Evolutionary conservation across 2,888 invertebrate species (phyloP), one percentile per base, ranked within the genome.

Genomic region (Philereme transversata): DNA sequence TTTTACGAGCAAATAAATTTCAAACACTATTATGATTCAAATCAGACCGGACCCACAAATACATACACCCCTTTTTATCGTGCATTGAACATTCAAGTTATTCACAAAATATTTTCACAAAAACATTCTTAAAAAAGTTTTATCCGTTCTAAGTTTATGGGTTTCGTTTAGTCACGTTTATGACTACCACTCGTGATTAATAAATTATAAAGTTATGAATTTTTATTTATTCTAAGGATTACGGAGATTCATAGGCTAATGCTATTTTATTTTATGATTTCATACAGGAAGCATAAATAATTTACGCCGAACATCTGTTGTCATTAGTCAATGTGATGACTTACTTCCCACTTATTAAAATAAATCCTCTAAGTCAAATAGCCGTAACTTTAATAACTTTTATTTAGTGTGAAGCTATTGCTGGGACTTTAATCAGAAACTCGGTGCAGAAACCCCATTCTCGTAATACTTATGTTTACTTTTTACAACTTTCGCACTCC

Each of bases 1-100:
- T 82, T 91, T 92, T 92, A 92, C 84, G 90, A 90, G 77, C 87
- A 84, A 89, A 92, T 92, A 92, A 91, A 91, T 92, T 91, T 88
- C 82, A 79, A 90, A 89, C 85, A 88, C 91, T 88, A 92, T 92
- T 92, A 90, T 91, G 83, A 92, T 92, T 92, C 90, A 92, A 91
- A 92, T 91, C 79, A 81, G 77, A 76, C 78, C 75, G 84, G 84
- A 83, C 87, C 85, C 87, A 85, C 86, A 83, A 84, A 84, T 83
- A 87, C 81, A 83, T 82, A 85, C 87, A 87, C 81, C 85, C 87
- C 84, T 82, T 87, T 86, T 84, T 84, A 83, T 83, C 80, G 73
- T n/a, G 38, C 76, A 68, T 56, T 74, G 71, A 77, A 71, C 77
- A 81, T 86, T 82, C 77, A 79, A 84, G 78, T 79, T 73, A 79